Evolutionary conservation across 2,113 vertebrate species (phyloP), one percentile per base, ranked within the genome.

Genomic region (Calonectris borealis): DNA sequence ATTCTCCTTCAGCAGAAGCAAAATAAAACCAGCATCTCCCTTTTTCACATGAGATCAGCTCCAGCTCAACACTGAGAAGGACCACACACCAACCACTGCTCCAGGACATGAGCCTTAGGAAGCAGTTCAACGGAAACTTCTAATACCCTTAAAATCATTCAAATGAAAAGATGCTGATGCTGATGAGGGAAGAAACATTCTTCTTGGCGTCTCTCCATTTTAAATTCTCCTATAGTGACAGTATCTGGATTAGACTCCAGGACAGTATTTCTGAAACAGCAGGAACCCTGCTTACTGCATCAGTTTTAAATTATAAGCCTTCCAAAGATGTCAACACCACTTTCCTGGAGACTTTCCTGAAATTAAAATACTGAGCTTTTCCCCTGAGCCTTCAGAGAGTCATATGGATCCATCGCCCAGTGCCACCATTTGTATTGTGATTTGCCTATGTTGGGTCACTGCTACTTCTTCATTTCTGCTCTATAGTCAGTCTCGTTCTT

Each of bases 241-340:
- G 77, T 95, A 96, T 97, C 95, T 97, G 97, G 96, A 97, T 95
- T 94, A 95, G 89, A 90, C 96, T 96, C 91, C 96, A 92, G 95
- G 96, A 97, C 96, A 97, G 95, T 97, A 92, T 95, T 97, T 90
- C 80, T 88, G 92, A 97, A 97, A 87, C 91, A 88, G 96, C 91
- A 94, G 69, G 96, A 95, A 32, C 75, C 86, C 89, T 92, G 91
- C 96, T 95, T 96, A 95, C 87, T 90, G 95, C 95, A 96, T 80
- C 68, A 79, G 65, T 91, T 97, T 97, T 68, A 48, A 94, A 86
- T 95, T 97, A 96, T 73, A 92, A 95, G 92, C 69, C 54, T 90
- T 94, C 93, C 90, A 97, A 95, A 68, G 51, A 88, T 83, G 90
- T 94, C 96, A 92, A 54, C 68, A 69, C 61, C 79, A 81, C 72